Base-by-base conservation (phyloP, 2,113 vertebrate genomes). In the Canis aureus region DNA sequence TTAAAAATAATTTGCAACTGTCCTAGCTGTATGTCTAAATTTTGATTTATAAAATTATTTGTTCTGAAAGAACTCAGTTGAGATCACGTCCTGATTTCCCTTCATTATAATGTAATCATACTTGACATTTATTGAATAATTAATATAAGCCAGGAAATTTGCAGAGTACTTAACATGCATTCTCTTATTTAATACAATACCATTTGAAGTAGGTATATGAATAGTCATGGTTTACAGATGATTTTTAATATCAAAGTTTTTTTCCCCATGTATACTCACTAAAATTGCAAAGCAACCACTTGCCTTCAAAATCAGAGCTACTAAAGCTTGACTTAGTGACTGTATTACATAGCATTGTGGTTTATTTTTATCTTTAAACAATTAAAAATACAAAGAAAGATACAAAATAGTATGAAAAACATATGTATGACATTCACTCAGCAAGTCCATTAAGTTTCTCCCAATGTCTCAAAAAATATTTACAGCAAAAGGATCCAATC, bases 41-140 rank as follows among this genome's bases (percentile, higher is more conserved):
- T 93, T 89, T 16, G 85, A 38, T 86, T 82, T 92, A 78, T 57
- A 86, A 89, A 92, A 62, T 85, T 81, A 66, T 7, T 71, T 86
- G 20, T 11, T 96, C 20, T 60, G 60, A 62, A 95, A n/a, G 20
- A 90, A 78, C 27, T 87, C 29, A 79, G 9, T 67, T 38, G 49
- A 93, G 49, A 74, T 60, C 8, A 13, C 74, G 71, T 69, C 17
- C 27, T 80, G 82, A 91, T 91, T 96, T 71, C 29, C 78, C 27
- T 91, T 95, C 38, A 91, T 80, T 93, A 62, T 80, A 91, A 67
- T 73, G 19, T 91, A 85, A 89, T 91, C 62, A 43, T 38, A 81
- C n/a, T 57, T 95, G 74, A 87, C 60, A 66, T 91, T 83, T 96
- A 91, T 38, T 95, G 87, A 96, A 20, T 76, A 92, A 96, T 89